Percentiles rank a stretch among this genome's conserved stretches.
Conservation (phyloP, 2,888 invertebrate genomes). For the Pseudococcus viburni region DNA sequence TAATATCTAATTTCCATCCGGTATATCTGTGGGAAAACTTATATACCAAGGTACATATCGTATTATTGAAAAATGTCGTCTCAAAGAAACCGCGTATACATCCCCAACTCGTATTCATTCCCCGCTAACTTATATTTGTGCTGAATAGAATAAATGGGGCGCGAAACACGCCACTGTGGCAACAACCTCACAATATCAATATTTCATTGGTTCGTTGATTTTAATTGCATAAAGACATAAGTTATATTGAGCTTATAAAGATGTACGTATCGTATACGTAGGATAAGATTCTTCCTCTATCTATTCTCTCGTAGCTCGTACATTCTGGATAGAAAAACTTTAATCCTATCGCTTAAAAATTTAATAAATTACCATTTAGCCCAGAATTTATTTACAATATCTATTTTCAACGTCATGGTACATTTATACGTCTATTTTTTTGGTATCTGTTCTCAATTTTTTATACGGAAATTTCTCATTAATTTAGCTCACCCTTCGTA, state of each 20-base stretch:
- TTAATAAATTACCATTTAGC: conserved; percentile 42
- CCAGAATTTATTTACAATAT: conserved; percentile 31
- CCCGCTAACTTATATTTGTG: not conserved
- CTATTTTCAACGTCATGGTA: conserved; percentile 28
- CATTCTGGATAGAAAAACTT: conserved; percentile 24
- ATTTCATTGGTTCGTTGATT: conserved; percentile 47
- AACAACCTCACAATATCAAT: not conserved
- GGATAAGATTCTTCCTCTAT: not conserved
- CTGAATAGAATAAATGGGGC: conserved; percentile 40
- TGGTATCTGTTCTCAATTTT: conserved; percentile 36
- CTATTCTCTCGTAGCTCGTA: not conserved
- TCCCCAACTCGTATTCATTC: not conserved
- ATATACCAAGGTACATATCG: not conserved
- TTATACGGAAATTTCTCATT: conserved; percentile 51
- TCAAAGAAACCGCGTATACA: conserved; percentile 12
- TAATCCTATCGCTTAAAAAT: conserved; percentile 19
- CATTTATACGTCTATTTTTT: conserved; percentile 48
- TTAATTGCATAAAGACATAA: conserved; percentile 11
- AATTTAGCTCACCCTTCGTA: conserved; percentile 51
- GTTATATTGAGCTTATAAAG: not conserved
- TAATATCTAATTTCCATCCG: conserved; percentile 41
- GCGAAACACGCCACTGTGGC: conserved; percentile 26
- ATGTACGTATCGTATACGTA: not conserved
- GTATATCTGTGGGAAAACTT: not conserved
- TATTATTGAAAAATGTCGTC: conserved; percentile 44